Base-by-base conservation (phyloP, 2,797 vertebrate genomes). In the Pangasius mekongensis region DNA sequence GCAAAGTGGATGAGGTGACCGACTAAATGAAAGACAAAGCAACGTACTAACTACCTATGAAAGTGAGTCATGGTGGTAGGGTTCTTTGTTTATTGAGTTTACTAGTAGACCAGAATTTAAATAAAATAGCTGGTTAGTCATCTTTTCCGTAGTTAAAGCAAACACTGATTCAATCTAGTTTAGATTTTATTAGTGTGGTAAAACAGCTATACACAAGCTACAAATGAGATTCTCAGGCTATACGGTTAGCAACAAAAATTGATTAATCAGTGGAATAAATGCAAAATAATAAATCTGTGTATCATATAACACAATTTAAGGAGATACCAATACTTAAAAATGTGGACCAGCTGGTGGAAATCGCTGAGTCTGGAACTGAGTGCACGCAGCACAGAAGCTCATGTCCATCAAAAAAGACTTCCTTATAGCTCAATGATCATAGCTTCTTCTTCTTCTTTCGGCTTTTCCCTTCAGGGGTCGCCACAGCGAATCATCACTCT, bases 31-130 rank as follows among this genome's bases (percentile, higher is more conserved):
- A 36, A 54, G 54, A 27, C 47, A 52, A 52, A 30, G 49, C 27
- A 3, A 30, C 2, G 18, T 22, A 58, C 18, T 36, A 30, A 24
- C 10, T 36, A 43, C 77, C 22, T 58, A 11, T 56, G 3, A 58
- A 58, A 81, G 54, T 58, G 77, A 36, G 18, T 81, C 77, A 81
- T 58, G 77, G 77, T 81, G 14, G 16, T 36, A 5, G 77, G 18
- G 30, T 36, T 6, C 54, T 36, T 80, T 58, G 30, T 58, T 80
- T 36, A 4, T 10, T 58, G 54, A 2, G 14, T 30, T 54, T 77
- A 30, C 14, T 30, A 78, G n/a, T 78, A 7, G 6, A 52, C 49
- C 49, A n/a, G 73, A n/a, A 78, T 33, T 54, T 33, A 10, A 49
- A 73, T 11, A 73, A 43, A 76, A 3, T 20, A 54, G n/a, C 47